phyloP scores from a whole-genome alignment of 2,113 vertebrate species.

The Phocoena phocoena region DNA sequence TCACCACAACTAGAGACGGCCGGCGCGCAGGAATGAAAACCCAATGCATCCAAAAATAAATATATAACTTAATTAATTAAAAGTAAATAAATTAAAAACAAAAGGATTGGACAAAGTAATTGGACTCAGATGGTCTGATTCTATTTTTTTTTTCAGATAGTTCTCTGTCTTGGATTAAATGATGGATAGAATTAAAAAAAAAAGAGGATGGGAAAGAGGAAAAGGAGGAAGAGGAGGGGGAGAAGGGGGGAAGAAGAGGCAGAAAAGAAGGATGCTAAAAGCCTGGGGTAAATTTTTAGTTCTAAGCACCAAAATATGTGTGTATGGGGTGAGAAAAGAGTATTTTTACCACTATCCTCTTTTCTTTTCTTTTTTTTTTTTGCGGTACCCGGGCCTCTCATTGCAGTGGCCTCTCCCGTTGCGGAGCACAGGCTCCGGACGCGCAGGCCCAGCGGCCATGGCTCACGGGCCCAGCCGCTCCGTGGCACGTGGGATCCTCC shows the following conservation, averaged over 20 bases:
- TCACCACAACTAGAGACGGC: no score
- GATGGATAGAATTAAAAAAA: background rate
- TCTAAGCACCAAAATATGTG: background rate
- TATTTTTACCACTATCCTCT: background rate
- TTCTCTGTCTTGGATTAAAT: slow-evolving; percentile 7
- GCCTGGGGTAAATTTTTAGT: background rate
- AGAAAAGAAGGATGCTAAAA: background rate
- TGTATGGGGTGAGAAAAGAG: background rate
- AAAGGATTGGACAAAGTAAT: background rate
- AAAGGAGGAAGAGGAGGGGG: background rate
- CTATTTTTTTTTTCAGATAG: background rate
- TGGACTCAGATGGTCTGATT: background rate
- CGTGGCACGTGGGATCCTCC: no score
- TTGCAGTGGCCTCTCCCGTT: no score
- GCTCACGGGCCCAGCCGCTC: no score
- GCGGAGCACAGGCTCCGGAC: no score
- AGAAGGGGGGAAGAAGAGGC: background rate
- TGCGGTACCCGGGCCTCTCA: no score
- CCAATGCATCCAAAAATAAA: no score
- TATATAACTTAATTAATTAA: no score
- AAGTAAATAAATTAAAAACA: background rate
- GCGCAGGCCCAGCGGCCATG: no score
- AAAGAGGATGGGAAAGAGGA: background rate
- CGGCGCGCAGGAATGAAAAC: no score
- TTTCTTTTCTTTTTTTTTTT: background rate